Base-by-base conservation (phyloP, 1,140 invertebrate species). In the Scaptomyza graminum region DNA sequence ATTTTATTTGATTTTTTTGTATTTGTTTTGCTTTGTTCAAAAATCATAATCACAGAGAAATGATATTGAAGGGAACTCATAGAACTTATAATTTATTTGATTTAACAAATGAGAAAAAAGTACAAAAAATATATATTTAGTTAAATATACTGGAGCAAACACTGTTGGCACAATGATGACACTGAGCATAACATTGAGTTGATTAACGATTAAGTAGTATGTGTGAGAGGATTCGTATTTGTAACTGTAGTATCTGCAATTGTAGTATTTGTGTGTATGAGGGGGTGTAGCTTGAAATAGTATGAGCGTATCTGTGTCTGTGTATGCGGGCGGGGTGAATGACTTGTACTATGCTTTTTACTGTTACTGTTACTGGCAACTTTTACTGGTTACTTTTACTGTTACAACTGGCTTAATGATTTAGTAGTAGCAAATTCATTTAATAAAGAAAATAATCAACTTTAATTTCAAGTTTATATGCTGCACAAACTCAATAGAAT, bases 91-190 rank as follows among this genome's bases (percentile, higher is more conserved):
- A 67, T 71, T 15, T 31, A 68, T 60, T 57, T 61, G 66, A 44
- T 49, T 59, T 61, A 52, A 59, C 11, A 64, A 41, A 55, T 11
- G 60, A 56, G 39, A 43, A 18, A 63, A 1, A 65, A 57, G 3
- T 44, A 71, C 41, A 59, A 65, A 51, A 46, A 66, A 7, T 28
- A 31, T 31, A 31, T 31, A 31, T 69, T 50, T 43, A 51, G 25
- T 37, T 16, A 50, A 9, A 64, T 49, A 59, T 61, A 75, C 60
- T 66, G 74, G 75, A 76, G 59, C 57, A 74, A 60, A 73, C 80
- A 85, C 80, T 74, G 78, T 84, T 68, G 81, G 80, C 81, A 84
- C 80, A 84, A 85, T 84, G 80, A 82, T 85, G 81, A 85, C 76
- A 85, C 69, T 74, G 73, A 84, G 61, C 52, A 76, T 78, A 56